Evolutionary conservation across 2,797 vertebrate species (phyloP).

Genomic region (Philypnodon macrostomus): DNA sequence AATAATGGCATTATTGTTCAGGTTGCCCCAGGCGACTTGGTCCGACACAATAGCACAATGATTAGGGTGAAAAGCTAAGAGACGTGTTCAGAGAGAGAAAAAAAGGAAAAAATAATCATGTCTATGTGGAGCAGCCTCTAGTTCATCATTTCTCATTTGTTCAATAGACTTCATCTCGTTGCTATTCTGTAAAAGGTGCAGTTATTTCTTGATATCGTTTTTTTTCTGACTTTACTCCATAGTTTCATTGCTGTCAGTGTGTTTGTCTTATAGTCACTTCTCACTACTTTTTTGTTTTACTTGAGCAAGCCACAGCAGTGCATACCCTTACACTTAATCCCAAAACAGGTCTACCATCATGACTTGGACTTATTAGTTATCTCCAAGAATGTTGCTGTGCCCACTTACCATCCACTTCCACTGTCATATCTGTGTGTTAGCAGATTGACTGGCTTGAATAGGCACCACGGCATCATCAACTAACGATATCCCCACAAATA

Average conservation of each 20-base stretch:
- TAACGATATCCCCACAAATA: background rate
- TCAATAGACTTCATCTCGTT: background rate
- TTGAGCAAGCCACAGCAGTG: constrained; percentile 19
- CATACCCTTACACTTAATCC: constrained; percentile 22
- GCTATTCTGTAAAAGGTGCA: background rate
- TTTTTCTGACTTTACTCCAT: background rate
- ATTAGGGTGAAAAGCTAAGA: constrained; percentile 4
- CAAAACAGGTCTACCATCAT: constrained; percentile 22
- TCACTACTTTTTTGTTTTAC: constrained; percentile 7
- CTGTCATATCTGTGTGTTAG: background rate
- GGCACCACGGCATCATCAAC: background rate
- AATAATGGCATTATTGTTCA: background rate
- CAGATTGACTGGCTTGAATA: background rate
- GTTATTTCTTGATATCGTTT: background rate
- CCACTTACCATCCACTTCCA: too few species aligned
- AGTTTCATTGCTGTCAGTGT: background rate
- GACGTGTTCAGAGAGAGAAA: background rate
- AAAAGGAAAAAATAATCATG: background rate
- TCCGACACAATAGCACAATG: background rate
- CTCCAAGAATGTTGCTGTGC: too few species aligned
- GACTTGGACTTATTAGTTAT: background rate
- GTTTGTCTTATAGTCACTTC: constrained; percentile 1
- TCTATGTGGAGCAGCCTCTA: background rate
- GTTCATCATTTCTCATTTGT: too few species aligned
- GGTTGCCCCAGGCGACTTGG: background rate